A percentile compares a stretch with the other conserved stretches of the same genome.
These are phyloP conservation scores for Adelphocoris suturalis DNA, from an alignment of 2,888 invertebrate species.

Conservation along the genomic window DNA sequence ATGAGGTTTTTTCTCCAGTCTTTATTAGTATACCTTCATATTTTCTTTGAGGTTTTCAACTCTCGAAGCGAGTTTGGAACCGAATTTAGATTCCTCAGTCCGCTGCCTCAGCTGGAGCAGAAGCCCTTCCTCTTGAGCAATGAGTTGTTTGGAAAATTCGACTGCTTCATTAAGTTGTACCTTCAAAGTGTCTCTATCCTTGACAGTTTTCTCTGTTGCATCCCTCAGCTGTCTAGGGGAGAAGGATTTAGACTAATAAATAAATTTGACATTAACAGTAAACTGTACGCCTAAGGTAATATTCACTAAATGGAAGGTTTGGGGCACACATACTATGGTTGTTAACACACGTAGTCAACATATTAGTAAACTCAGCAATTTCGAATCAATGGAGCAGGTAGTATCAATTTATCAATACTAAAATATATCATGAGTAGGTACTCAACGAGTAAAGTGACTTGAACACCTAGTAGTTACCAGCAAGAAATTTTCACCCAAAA, in stretches of 20 bases:
- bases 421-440: no score
- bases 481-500: no score
- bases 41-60: conserved; percentile 73
- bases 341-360: no score
- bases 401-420: no score
- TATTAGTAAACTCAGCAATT: no score
- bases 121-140: conserved; percentile 80
- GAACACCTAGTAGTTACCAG: no score
- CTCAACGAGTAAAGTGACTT: no score
- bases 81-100: conserved; percentile 75
- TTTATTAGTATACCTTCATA: conserved; percentile 68
- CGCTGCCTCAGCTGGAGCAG: conserved; percentile 62
- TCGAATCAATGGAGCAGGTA: no score
- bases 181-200: conserved; percentile 79
- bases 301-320: no score
- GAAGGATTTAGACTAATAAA: not conserved
- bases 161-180: conserved; percentile 81
- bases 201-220: conserved; percentile 79
- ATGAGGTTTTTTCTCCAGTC: not conserved
- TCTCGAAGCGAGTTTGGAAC: conserved; percentile 72
- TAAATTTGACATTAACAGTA: no score
- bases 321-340: no score
- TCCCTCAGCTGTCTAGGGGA: conserved; percentile 72
- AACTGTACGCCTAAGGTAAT: no score
- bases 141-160: conserved; percentile 81